A percentile compares a stretch with the other conserved stretches of the same genome.
These are phyloP conservation scores for Scaptomyza reducta DNA, from an alignment of 2,888 invertebrate species.

Conservation along the genomic window DNA sequence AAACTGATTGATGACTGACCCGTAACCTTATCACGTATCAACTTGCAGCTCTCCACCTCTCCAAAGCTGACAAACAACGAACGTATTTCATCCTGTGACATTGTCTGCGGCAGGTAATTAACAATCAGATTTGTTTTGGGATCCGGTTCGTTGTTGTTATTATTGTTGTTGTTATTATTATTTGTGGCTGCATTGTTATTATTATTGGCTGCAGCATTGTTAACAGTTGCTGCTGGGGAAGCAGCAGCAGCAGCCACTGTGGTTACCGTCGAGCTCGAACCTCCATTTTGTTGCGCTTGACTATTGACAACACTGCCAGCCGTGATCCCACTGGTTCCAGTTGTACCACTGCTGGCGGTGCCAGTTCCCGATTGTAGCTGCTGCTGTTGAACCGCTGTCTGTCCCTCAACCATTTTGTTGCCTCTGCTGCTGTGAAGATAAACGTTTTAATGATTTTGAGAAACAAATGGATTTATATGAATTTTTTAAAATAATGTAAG, in stretches of 20 bases:
- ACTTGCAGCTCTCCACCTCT: constrained; percentile 98
- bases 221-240: constrained; percentile 52
- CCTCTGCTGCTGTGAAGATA: constrained; percentile 50
- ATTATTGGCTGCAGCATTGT: constrained; percentile 83
- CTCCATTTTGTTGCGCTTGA: constrained; percentile 86
- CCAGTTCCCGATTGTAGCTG: constrained; percentile 63
- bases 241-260: constrained; percentile 41
- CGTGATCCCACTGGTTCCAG: constrained; percentile 31
- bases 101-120: constrained; percentile 96
- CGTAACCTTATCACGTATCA: constrained; percentile 98
- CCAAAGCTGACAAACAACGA: constrained; percentile 97
- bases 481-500: too few relatives aligned
- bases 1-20: constrained; percentile 84
- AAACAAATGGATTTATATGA: neutral
- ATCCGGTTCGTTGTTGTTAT: constrained; percentile 86
- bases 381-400: constrained; percentile 87
- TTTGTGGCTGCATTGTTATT: constrained; percentile 62
- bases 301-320: constrained; percentile 81
- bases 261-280: constrained; percentile 53
- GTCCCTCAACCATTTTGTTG: constrained; percentile 87
- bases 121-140: constrained; percentile 97
- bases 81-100: constrained; percentile 97
- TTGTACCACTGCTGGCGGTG: constrained; percentile 35
- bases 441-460: neutral
- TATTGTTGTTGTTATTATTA: constrained; percentile 84